Evolutionary conservation across 2,113 vertebrate genomes (phyloP), one percentile per base, ranked within the genome.

Genomic region (Thamnaconus septentrionalis): DNA sequence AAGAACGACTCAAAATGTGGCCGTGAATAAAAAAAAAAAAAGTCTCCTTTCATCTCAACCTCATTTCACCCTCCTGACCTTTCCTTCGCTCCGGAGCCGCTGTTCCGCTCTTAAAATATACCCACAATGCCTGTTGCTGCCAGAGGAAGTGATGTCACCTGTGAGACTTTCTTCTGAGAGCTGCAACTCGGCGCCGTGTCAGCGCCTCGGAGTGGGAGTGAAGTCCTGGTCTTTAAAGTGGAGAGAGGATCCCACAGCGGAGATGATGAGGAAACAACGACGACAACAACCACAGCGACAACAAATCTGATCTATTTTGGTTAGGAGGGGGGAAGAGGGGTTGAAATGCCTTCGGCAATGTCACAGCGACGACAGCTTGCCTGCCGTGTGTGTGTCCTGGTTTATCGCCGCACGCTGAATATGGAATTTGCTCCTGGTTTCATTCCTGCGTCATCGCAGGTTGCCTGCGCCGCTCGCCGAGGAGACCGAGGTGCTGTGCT

Each of bases 291-390:
- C 5, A 7, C 44, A 45, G 5, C n/a, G 8, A 50, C 8, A 53
- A 77, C 71, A 79, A 69, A 49, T 61, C 4, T 7, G 71, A 56
- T 82, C 71, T 88, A 82, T 88, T 88, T 86, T 77, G 66, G 82
- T 80, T 73, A 79, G 63, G 18, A 31, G 18, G 18, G 18, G 18
- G 1, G 18, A 2, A 2, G 18, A 31, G 18, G 66, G 76, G 74
- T 75, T 84, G 76, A 84, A 86, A 56, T 69, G 84, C 86, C 75
- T 61, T 12, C 64, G 85, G 85, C 84, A 78, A 84, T 81, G 88
- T 87, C 82, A 78, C 74, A n/a, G 18, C 18, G 18, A 62, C 61
- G 56, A 70, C 76, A 80, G 69, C 75, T 81, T 85, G 80, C 81
- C 85, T 83, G 73, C 64, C 10, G 69, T 74, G 74, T 80, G n/a